phyloP scores from a whole-genome alignment of 2,888 invertebrate genomes.

The Myathropa florea region DNA sequence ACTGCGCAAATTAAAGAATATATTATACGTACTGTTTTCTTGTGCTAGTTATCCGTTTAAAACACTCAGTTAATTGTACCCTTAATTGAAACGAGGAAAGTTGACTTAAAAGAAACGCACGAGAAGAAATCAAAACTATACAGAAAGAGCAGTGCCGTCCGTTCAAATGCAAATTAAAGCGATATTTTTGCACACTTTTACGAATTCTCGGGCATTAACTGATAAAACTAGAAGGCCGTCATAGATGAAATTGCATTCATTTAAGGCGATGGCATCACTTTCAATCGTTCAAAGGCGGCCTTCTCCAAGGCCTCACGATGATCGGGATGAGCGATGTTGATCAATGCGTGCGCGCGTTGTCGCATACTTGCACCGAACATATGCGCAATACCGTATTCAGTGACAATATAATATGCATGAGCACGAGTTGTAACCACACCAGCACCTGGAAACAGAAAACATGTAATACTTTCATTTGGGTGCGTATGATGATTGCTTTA shows the following conservation, averaged over 20 bases:
- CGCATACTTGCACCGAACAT: constrained; percentile 94
- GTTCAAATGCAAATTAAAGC: constrained; percentile 62
- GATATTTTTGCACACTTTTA: constrained; percentile 7
- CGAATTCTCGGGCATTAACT: constrained; percentile 16
- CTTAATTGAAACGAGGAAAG: background rate
- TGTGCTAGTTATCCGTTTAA: constrained; percentile 32
- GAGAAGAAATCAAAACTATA: background rate
- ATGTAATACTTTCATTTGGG: background rate
- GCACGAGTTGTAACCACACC: constrained; percentile 96
- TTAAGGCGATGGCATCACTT: constrained; percentile 85
- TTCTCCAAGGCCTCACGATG: constrained; percentile 92
- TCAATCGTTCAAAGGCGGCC: constrained; percentile 91
- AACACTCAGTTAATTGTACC: background rate
- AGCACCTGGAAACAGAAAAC: constrained; percentile 84
- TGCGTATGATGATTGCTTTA: no score
- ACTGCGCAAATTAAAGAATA: background rate
- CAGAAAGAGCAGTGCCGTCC: constrained; percentile 22
- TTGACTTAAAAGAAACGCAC: constrained; percentile 33
- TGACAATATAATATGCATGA: constrained; percentile 96
- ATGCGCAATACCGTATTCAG: constrained; percentile 94
- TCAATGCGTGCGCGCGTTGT: constrained; percentile 94
- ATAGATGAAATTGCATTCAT: constrained; percentile 25
- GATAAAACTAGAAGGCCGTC: constrained; percentile 64
- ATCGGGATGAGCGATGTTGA: constrained; percentile 93
- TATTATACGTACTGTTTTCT: background rate